Conservation (phyloP, 2,113 vertebrate genomes). For the Noctilio leporinus region DNA sequence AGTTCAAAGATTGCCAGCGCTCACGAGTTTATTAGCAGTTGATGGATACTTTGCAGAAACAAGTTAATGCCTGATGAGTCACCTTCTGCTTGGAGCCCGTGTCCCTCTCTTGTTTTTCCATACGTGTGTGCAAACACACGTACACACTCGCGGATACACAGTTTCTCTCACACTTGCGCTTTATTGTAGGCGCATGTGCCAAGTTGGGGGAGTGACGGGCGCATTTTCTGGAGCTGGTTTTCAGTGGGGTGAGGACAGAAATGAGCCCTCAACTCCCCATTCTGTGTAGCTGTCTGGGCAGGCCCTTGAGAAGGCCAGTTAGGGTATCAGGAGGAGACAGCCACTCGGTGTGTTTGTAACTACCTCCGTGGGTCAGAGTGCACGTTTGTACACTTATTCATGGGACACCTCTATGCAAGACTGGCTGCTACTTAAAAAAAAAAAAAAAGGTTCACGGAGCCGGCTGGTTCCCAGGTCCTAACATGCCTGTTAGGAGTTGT, state of each 20-base stretch:
- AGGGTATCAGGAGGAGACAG: not conserved
- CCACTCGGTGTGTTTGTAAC: not conserved
- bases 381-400: not conserved
- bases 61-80: constrained; percentile 63
- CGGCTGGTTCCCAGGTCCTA: constrained; percentile 66
- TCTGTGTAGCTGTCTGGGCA: not conserved
- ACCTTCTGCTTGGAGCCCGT: constrained; percentile 38
- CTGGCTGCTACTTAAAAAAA: not conserved
- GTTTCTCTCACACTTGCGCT: not conserved
- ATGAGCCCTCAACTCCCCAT: not conserved
- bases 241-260: not conserved
- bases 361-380: not conserved
- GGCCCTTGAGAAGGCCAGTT: not conserved
- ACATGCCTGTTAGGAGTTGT: constrained; percentile 59
- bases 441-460: not conserved
- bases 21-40: constrained; percentile 57
- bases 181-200: not conserved
- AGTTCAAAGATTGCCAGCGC: constrained; percentile 3
- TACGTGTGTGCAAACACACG: not conserved
- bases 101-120: constrained; percentile 46
- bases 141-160: not conserved
- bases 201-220: not conserved
- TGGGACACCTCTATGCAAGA: not conserved
- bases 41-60: constrained; percentile 57
- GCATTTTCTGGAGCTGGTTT: not conserved